Evolutionary conservation across 2,888 invertebrate genomes (phyloP), one percentile per base, ranked within the genome.

Genomic region (Orthonevra nobilis): DNA sequence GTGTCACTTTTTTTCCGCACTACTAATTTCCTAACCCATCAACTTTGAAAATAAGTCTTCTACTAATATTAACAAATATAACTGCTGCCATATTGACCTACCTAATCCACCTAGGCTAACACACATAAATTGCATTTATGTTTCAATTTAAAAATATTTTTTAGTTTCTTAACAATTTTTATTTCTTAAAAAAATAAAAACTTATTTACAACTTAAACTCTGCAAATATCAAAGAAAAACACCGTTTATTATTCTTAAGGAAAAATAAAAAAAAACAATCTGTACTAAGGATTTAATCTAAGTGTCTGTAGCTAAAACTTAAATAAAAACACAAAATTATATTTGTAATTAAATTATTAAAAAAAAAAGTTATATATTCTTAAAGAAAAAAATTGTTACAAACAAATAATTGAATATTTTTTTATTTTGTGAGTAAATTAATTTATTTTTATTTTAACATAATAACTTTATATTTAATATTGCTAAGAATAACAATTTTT

Each of bases 401-500:
- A n/a, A n/a, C n/a, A 23, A 23, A 23, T 4, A 3, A 23, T 5
- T 23, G 23, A 23, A 3, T 23, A 23, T 4, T 23, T n/a, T n/a
- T n/a, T n/a, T n/a, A n/a, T n/a, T n/a, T n/a, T n/a, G n/a, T n/a
- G n/a, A 26, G 36, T 15, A 12, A 26, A 36, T 14, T 50, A 32
- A 17, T 42, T 69, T 52, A n/a, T 19, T 14, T 66, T 36, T 32
- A 26, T 63, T 61, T 61, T 36, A 9, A 4, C 28, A 32, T 5
- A 42, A n/a, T 15, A 32, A 17, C 19, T 38, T 69, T 69, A 63
- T 72, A 72, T 61, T 72, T 56, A 48, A 63, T 63, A 56, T 63
- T 48, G 46, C 52, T 63, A 72, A 63, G 54, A 48, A 46, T 19
- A 44, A 52, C 42, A 36, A 61, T 61, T 69, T 72, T 72, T 63